phyloP scores from a whole-genome alignment of 2,113 vertebrate species.

The Pachycephala philippinensis region DNA sequence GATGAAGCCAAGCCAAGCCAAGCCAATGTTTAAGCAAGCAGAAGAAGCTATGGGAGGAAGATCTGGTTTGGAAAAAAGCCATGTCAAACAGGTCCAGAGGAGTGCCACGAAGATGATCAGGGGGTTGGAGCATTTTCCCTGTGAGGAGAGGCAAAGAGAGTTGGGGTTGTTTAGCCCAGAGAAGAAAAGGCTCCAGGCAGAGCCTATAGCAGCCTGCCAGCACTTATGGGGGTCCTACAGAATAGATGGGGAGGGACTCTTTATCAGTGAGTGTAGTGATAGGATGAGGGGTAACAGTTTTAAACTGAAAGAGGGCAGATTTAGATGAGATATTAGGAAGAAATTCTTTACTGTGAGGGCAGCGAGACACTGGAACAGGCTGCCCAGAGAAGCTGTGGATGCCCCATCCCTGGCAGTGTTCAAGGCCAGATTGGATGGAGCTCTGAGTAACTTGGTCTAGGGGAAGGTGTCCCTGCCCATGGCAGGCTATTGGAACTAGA shows the following conservation, averaged over 20 bases:
- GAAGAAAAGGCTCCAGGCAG: background rate
- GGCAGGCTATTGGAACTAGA: background rate
- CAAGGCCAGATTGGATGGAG: background rate
- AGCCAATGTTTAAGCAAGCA: background rate
- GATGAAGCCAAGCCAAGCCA: background rate
- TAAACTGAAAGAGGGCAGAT: background rate
- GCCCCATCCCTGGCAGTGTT: background rate
- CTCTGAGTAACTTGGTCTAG: background rate
- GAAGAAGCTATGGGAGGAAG: background rate
- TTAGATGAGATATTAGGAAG: background rate
- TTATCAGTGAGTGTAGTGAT: accelerated
- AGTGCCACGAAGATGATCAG: accelerated
- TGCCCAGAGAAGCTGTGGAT: background rate
- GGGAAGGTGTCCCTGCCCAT: background rate
- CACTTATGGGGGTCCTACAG: background rate
- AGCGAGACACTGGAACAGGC: accelerated
- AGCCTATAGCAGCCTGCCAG: background rate
- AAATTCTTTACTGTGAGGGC: background rate
- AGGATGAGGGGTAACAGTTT: accelerated
- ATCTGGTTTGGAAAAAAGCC: background rate
- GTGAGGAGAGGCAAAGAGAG: background rate
- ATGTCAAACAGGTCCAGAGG: accelerated
- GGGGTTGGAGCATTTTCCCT: background rate
- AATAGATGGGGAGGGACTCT: background rate
- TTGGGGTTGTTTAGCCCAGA: background rate